A percentile compares a stretch with the other conserved stretches of the same genome.
phyloP scores from a whole-genome alignment of 2,797 vertebrate species.

The Pipistrellus pipistrellus region DNA sequence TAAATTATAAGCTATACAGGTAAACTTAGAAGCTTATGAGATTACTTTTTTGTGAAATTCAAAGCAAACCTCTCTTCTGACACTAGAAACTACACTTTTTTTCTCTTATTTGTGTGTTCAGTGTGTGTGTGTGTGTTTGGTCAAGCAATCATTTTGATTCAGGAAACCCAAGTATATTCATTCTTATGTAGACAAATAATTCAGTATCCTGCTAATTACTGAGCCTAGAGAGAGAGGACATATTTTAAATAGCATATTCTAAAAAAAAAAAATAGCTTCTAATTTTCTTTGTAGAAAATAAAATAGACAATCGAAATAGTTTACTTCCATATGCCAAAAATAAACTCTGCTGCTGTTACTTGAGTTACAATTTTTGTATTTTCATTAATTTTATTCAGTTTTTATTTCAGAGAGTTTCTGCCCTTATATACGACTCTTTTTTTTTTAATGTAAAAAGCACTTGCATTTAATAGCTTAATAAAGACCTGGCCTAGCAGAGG shows the following conservation, averaged over 20 bases:
- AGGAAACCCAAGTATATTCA: background rate
- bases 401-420: slow-evolving; percentile 41
- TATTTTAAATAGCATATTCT: background rate
- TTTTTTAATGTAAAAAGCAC: background rate
- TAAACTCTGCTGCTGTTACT: background rate
- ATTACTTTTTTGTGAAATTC: background rate
- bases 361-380: background rate
- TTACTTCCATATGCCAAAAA: background rate
- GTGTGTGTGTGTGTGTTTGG: background rate
- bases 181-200: slow-evolving; percentile 32
- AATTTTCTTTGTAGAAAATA: background rate
- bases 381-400: slow-evolving; percentile 42
- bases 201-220: background rate
- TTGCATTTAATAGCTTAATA: slow-evolving; percentile 53
- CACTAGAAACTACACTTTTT: background rate
- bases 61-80: background rate
- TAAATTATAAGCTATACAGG: background rate
- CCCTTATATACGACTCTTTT: slow-evolving; percentile 6
- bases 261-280: background rate
- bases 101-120: background rate
- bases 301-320: background rate
- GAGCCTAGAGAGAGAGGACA: background rate
- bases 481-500: slow-evolving; percentile 21
- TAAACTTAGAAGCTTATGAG: background rate
- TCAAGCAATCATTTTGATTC: background rate